These are phyloP conservation scores for Erebia ligea DNA, from an alignment of 2,888 invertebrate genomes.

Conservation along the genomic window DNA sequence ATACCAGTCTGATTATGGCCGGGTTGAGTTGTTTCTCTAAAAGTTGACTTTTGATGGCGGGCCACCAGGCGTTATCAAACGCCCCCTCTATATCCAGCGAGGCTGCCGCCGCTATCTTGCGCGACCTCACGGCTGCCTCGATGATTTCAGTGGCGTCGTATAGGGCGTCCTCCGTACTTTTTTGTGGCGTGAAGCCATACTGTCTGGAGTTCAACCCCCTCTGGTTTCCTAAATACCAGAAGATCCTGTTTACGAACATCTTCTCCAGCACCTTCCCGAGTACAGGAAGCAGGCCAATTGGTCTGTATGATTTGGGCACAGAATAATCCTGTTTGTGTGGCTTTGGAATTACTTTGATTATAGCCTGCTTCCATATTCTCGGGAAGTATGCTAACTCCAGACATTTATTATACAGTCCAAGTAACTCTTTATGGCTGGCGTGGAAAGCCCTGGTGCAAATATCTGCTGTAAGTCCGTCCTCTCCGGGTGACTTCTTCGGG, in stretches of 20 bases:
- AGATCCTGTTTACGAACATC: background rate
- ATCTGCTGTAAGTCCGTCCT: background rate
- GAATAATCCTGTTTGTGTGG: background rate
- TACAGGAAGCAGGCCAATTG: background rate
- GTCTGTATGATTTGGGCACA: background rate
- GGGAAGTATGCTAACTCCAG: background rate
- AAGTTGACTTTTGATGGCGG: too few species aligned
- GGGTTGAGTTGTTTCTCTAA: too few species aligned
- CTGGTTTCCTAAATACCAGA: background rate
- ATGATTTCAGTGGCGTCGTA: too few species aligned
- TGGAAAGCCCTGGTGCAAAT: background rate
- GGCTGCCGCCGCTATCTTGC: background rate
- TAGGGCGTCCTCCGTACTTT: background rate
- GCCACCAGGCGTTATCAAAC: too few species aligned
- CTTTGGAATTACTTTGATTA: background rate
- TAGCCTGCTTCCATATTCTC: background rate
- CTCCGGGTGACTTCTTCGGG: background rate
- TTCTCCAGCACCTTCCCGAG: background rate
- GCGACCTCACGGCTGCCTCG: too few species aligned
- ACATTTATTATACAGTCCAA: background rate
- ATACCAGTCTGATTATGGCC: too few species aligned
- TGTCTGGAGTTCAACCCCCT: background rate
- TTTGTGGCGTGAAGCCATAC: background rate
- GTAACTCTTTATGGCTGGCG: too few species aligned
- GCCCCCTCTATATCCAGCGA: background rate